Conservation (phyloP, 2,113 vertebrate genomes). For the Corythornis cristatus region DNA sequence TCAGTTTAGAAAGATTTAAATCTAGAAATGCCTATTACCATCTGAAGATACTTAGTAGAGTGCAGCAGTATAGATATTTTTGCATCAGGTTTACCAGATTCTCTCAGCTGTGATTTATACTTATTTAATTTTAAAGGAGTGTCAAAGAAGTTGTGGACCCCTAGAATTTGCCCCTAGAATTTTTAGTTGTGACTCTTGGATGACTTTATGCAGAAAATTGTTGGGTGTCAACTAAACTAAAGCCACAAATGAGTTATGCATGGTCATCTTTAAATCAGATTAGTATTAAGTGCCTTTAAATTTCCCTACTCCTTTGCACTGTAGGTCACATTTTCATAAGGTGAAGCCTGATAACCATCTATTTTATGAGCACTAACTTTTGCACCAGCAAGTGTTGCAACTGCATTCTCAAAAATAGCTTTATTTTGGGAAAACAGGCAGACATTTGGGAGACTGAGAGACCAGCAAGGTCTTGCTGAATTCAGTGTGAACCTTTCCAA, state of each 20-base stretch:
- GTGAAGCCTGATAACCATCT: background rate
- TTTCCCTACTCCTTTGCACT: background rate
- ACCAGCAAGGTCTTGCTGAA: background rate
- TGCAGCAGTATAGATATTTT: background rate
- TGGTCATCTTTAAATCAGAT: conserved; percentile 26
- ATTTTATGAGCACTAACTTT: conserved; percentile 12
- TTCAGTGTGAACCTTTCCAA: background rate
- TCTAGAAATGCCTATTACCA: conserved; percentile 26
- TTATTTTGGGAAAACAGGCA: background rate
- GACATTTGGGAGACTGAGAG: background rate
- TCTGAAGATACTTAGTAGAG: conserved; percentile 20
- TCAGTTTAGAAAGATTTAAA: background rate
- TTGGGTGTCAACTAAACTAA: background rate
- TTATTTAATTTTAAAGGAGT: conserved; percentile 26
- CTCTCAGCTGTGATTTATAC: background rate
- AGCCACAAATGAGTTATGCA: conserved; percentile 17
- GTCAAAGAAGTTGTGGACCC: conserved; percentile 7
- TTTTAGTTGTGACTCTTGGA: conserved; percentile 39
- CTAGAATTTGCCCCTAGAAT: background rate
- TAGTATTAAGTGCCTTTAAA: background rate
- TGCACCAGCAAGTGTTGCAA: background rate
- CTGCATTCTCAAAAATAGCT: background rate
- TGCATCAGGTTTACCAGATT: conserved; percentile 1
- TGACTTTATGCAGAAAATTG: conserved; percentile 8
- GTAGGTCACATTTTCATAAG: background rate